A percentile compares a stretch with the other conserved stretches of the same genome.
These are phyloP conservation scores for Bucorvus abyssinicus DNA, from an alignment of 2,797 vertebrate species.

Conservation along the genomic window DNA sequence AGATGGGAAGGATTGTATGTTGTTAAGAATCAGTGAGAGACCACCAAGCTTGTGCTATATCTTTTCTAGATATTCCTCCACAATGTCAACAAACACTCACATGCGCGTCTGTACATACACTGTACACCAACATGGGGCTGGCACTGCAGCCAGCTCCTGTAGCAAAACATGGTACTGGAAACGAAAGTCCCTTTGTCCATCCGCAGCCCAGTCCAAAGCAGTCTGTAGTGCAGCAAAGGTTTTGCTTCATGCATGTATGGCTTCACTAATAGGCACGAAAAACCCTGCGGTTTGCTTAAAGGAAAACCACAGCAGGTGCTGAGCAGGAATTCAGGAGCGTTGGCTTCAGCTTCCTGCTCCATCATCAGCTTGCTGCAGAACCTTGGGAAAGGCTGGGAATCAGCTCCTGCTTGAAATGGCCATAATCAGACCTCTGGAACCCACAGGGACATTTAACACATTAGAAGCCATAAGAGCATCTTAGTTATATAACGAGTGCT, in stretches of 20 bases:
- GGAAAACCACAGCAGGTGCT: not conserved
- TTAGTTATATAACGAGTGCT: rapidly evolving
- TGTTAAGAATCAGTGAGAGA: not conserved
- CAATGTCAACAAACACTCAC: not conserved
- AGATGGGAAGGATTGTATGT: not conserved
- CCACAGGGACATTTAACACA: not conserved
- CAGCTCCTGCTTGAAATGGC: not conserved
- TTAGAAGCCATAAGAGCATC: not conserved
- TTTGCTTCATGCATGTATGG: not conserved
- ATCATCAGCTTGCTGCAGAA: not conserved
- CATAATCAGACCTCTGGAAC: not conserved
- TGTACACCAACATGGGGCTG: not conserved
- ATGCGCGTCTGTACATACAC: rapidly evolving
- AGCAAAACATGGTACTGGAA: not conserved
- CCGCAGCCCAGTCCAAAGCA: not conserved
- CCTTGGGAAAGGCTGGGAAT: not conserved
- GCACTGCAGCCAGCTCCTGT: not conserved
- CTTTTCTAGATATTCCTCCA: not conserved
- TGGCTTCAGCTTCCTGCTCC: not conserved
- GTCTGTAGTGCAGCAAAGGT: not conserved
- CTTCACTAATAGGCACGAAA: not conserved
- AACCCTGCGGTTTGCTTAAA: not conserved
- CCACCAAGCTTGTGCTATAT: conserved; percentile 7
- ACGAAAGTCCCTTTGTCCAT: not conserved
- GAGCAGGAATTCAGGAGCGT: not conserved